Percentiles rank a stretch among this genome's conserved stretches.
These are phyloP conservation scores for Drosophila sulfurigaster DNA, from an alignment of 1,140 invertebrate species.

Conservation along the genomic window DNA sequence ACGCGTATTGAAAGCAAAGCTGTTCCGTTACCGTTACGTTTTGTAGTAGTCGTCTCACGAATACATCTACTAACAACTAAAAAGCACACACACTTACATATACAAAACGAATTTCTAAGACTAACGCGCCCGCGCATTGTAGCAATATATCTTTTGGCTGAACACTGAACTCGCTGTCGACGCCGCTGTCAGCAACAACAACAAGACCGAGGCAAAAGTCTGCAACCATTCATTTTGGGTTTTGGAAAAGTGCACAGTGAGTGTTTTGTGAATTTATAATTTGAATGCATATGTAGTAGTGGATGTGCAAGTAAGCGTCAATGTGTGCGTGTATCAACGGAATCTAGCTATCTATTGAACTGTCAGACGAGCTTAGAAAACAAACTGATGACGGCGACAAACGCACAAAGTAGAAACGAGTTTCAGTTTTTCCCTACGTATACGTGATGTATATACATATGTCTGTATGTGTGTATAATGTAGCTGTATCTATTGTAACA, in stretches of 20 bases:
- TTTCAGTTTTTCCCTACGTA: conserved; percentile 50
- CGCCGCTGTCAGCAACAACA: conserved; percentile 24
- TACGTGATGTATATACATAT: conserved; percentile 12
- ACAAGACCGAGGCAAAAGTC: conserved; percentile 43
- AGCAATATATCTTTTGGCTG: conserved; percentile 56
- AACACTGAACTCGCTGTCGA: conserved; percentile 40
- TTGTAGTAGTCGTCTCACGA: conserved; percentile 46
- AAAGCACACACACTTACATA: conserved; percentile 26
- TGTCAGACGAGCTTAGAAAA: conserved; percentile 65
- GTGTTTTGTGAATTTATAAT: conserved; percentile 42
- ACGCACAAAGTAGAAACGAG: conserved; percentile 62
- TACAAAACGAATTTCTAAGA: conserved; percentile 56
- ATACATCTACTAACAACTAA: conserved; percentile 41
- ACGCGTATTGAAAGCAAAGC: conserved; percentile 46
- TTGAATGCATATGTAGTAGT: conserved; percentile 3
- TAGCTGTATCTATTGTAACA: conserved; percentile 57
- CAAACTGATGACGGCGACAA: conserved; percentile 56
- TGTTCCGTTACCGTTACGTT: conserved; percentile 62
- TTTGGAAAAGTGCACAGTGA: conserved; percentile 82
- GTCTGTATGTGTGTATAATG: conserved; percentile 24
- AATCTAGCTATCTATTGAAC: conserved; percentile 69
- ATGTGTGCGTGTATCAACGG: conserved; percentile 52
- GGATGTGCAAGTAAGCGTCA: background rate
- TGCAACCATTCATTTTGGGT: conserved; percentile 61
- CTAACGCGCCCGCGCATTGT: conserved; percentile 54